These are phyloP conservation scores for Hoplodrina blanda DNA, from an alignment of 2,888 invertebrate genomes.

Conservation along the genomic window DNA sequence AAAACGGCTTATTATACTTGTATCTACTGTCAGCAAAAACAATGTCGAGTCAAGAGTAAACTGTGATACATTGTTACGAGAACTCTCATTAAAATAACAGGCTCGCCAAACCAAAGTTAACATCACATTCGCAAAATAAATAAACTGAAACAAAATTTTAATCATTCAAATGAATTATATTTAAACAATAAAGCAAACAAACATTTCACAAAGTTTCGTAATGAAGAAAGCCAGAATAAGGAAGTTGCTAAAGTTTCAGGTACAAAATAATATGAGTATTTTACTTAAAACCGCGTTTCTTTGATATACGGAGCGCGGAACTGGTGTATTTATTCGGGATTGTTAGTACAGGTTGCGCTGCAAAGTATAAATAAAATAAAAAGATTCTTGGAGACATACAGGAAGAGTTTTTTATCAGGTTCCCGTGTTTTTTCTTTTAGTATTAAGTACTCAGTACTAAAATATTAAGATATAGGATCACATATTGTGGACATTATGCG, in stretches of 20 bases:
- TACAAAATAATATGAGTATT: constrained; percentile 73
- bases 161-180: constrained; percentile 63
- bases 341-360: constrained; percentile 20
- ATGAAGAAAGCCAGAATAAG: constrained; percentile 62
- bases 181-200: constrained; percentile 55
- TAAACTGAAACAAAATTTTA: constrained; percentile 58
- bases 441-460: too few species aligned
- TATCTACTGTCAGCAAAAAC: constrained; percentile 21
- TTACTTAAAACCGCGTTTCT: constrained; percentile 68
- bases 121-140: constrained; percentile 57
- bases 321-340: constrained; percentile 58
- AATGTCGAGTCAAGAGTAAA: constrained; percentile 31
- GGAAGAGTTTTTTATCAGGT: too few species aligned
- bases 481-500: too few species aligned
- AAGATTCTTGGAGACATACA: constrained; percentile 63
- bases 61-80: constrained; percentile 19
- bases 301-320: constrained; percentile 62
- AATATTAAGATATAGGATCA: too few species aligned
- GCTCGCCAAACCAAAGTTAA: constrained; percentile 27
- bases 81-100: constrained; percentile 53
- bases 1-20: constrained; percentile 15
- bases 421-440: too few species aligned
- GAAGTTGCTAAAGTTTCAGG: constrained; percentile 64
- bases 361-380: constrained; percentile 67
- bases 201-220: constrained; percentile 53